Evolutionary conservation across 1,140 invertebrate species (phyloP), one percentile per base, ranked within the genome.

Genomic region (Temnothorax nylanderi): DNA sequence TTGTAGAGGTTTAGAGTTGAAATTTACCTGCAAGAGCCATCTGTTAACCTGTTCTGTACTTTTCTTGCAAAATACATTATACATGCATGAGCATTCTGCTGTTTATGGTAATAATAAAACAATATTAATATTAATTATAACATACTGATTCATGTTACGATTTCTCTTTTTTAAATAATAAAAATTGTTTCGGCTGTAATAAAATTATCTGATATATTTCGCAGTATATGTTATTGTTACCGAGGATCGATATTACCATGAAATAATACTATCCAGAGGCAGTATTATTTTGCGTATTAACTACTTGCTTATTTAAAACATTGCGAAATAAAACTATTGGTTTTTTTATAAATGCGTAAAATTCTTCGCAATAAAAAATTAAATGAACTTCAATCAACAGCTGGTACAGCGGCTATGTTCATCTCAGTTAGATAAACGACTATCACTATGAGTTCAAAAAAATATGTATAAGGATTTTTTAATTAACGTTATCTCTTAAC

Each of bases 341-440:
- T 41, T 51, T 44, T 54, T 58, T 32, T 49, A 4, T 16, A 44
- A 49, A 65, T 65, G 7, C 8, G 0, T 54, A 56, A 16, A 44
- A 37, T 80, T 65, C 16, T 65, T 65, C 34, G 37, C 7, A 56
- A 44, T 41, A 76, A 26, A 54, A 84, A 75, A 18, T 81, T 80
- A 60, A 72, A 62, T 76, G 26, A 84, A 6, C 49, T 80, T 84
- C 67, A 64, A 64, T 47, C 37, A 75, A 62, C 71, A 76, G 47
- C 71, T 85, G 85, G 41, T 64, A 69, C 44, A 62, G 26, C 41
- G 34, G 56, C 85, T 87, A 90, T 13, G 11, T 90, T 90, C 89
- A 72, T 64, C 41, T n/a, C 71, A 32, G 56, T 89, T 75, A 54
- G 32, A 75, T 58, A 49, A 89, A 85, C 80, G 49, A 71, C 87